These are phyloP conservation scores for Penaeus indicus DNA, from an alignment of 1,140 invertebrate genomes.

Conservation along the genomic window DNA sequence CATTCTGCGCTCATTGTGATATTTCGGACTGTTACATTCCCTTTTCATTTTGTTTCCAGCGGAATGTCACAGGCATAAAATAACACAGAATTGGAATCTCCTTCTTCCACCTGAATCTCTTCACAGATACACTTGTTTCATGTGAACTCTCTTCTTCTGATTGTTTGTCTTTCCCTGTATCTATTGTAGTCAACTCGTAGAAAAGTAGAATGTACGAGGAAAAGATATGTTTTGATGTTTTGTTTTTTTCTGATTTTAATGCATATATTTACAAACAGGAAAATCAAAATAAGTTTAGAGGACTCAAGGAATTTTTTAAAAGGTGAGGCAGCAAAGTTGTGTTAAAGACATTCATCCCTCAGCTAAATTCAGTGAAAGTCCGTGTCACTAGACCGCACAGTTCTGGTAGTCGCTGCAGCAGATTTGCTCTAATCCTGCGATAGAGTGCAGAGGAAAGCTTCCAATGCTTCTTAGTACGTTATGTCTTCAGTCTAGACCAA, in stretches of 20 bases:
- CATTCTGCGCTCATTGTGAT: too few relatives aligned
- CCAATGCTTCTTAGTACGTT: slow-evolving; percentile 40
- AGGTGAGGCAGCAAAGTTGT: slow-evolving; percentile 47
- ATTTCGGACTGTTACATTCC: too few relatives aligned
- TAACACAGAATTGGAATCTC: too few relatives aligned
- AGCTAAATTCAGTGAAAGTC: slow-evolving; percentile 13
- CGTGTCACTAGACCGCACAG: neutral
- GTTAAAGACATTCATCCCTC: slow-evolving; percentile 24
- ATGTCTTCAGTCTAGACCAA: neutral
- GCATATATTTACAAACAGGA: slow-evolving; percentile 51
- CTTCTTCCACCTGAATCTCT: too few relatives aligned
- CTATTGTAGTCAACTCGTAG: too few relatives aligned
- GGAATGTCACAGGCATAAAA: too few relatives aligned
- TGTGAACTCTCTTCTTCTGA: too few relatives aligned
- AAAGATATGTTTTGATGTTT: slow-evolving; percentile 22
- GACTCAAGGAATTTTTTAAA: slow-evolving; percentile 60
- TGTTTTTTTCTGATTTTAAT: slow-evolving; percentile 35
- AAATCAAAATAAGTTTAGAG: slow-evolving; percentile 59
- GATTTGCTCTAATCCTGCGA: neutral
- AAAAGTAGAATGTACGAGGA: neutral
- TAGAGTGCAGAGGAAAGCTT: slow-evolving; percentile 35
- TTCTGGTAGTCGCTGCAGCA: neutral
- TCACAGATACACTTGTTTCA: too few relatives aligned
- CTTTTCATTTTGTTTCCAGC: too few relatives aligned
- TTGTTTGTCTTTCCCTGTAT: too few relatives aligned